phyloP scores from a whole-genome alignment of 1,140 invertebrate genomes.

The Zophobas atratus region DNA sequence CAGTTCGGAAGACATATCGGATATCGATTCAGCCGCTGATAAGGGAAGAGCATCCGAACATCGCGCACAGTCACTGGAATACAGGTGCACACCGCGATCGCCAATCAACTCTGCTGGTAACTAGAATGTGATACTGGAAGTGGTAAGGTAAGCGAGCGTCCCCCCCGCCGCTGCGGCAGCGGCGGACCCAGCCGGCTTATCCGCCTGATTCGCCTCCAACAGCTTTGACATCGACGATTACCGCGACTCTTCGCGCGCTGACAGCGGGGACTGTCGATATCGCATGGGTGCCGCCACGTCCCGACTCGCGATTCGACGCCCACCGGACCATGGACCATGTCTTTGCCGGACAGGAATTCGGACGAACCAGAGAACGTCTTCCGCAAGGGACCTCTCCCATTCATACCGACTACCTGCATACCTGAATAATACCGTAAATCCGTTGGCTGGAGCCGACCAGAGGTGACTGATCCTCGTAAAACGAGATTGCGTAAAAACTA shows the following conservation, averaged over 20 bases:
- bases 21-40: conserved; percentile 34
- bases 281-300: not conserved
- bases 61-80: conserved; percentile 27
- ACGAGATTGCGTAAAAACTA: too few relatives aligned
- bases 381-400: too few relatives aligned
- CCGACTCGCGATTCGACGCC: not conserved
- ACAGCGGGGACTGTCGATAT: not conserved
- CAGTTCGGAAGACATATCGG: conserved; percentile 42
- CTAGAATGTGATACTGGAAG: conserved; percentile 48
- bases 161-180: conserved; percentile 15
- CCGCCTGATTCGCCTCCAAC: conserved; percentile 30
- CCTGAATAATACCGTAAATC: too few relatives aligned
- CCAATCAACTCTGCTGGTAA: conserved; percentile 32
- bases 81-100: conserved; percentile 44
- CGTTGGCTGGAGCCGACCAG: too few relatives aligned
- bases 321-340: too few relatives aligned
- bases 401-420: too few relatives aligned
- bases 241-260: conserved; percentile 16
- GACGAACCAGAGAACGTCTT: too few relatives aligned
- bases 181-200: not conserved
- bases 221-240: conserved; percentile 27
- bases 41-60: conserved; percentile 34
- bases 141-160: conserved; percentile 46
- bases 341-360: too few relatives aligned
- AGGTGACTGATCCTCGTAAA: too few relatives aligned